Evolutionary conservation across 2,113 vertebrate species (phyloP).

Genomic region (Poeciliopsis occidentalis): DNA sequence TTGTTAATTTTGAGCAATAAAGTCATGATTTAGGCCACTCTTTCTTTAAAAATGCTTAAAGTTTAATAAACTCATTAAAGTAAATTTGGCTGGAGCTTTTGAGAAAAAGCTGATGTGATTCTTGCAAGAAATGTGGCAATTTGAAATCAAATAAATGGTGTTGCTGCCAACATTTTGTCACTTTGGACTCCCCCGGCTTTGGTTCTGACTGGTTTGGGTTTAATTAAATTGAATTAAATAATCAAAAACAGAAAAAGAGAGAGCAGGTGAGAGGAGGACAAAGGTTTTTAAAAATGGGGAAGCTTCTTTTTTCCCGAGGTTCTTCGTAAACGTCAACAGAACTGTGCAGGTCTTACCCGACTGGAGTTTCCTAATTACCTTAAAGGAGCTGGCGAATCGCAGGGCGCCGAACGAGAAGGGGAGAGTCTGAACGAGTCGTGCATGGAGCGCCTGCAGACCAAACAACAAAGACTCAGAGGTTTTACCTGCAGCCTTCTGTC

Average conservation of each 20-base stretch:
- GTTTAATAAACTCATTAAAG: no score
- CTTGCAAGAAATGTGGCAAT: no score
- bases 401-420: conserved; percentile 52
- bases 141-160: no score
- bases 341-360: background rate
- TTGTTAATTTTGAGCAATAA: no score
- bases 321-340: background rate
- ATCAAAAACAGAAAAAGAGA: conserved; percentile 32
- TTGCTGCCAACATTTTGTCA: no score
- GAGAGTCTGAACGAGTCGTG: conserved; percentile 61
- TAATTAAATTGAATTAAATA: conserved; percentile 60
- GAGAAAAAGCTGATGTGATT: no score
- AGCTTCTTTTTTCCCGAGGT: background rate
- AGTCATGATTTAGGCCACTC: no score
- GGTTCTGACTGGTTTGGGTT: conserved; percentile 5
- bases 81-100: no score
- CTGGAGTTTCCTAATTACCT: conserved; percentile 65
- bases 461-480: background rate
- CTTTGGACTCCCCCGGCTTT: no score
- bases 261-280: background rate
- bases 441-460: conserved; percentile 67
- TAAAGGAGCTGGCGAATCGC: conserved; percentile 79
- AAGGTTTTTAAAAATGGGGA: conserved; percentile 4
- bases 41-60: no score
- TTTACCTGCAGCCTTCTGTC: background rate